Conservation (phyloP, 2,113 vertebrate species). For the Coptodon rendalli region DNA sequence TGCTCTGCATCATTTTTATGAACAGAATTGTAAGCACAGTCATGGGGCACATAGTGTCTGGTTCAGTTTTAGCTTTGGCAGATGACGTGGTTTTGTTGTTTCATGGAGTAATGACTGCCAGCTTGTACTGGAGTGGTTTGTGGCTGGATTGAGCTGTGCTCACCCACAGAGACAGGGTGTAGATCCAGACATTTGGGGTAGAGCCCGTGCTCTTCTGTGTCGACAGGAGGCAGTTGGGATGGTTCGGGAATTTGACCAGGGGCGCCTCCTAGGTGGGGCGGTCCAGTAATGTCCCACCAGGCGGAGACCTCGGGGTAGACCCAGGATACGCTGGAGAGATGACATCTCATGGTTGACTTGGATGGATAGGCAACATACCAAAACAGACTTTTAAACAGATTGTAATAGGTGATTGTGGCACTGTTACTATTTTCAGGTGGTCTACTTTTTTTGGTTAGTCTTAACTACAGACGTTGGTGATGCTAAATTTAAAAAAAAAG, state of each 20-base stretch:
- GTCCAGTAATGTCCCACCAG: not conserved
- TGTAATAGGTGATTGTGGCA: not conserved
- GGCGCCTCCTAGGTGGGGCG: not conserved
- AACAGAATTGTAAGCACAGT: not conserved
- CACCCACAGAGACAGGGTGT: not conserved
- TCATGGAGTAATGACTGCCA: not conserved
- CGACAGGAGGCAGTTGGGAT: not conserved
- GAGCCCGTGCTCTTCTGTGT: rapidly evolving
- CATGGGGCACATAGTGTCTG: not conserved
- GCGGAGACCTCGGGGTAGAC: not conserved
- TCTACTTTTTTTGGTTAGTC: not conserved
- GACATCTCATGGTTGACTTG: not conserved
- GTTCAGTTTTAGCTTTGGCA: not conserved
- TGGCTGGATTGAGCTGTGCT: not conserved
- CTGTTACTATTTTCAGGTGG: not conserved
- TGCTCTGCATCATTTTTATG: not conserved
- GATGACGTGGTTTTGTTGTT: not conserved
- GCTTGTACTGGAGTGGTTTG: not conserved
- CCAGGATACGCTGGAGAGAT: not conserved
- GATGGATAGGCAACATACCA: not conserved
- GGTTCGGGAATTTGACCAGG: not conserved
- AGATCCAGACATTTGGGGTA: not conserved
- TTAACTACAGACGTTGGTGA: not conserved
- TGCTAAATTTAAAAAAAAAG: rapidly evolving
- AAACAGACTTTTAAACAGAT: not conserved